Percentiles rank a stretch among this genome's conserved stretches.
Evolutionary conservation across 1,140 invertebrate species (phyloP).

Genomic region (Drosophila bocqueti): DNA sequence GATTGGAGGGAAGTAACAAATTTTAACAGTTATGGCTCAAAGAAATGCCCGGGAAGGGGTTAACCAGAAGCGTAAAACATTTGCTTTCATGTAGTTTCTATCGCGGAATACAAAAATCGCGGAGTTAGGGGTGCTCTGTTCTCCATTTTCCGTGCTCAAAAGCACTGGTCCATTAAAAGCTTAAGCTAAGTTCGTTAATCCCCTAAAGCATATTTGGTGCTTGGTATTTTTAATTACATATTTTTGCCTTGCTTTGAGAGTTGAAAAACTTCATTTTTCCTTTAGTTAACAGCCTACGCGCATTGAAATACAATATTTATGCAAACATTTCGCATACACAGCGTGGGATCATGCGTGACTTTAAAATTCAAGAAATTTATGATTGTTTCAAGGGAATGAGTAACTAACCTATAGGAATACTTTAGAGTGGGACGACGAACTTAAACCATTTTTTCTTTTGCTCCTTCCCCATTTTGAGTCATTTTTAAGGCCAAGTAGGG

Average conservation of each 20-base stretch:
- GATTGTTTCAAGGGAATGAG: conserved; percentile 60
- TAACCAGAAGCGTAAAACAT: conserved; percentile 20
- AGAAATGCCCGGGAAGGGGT: conserved; percentile 23
- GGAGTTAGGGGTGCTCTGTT: background rate
- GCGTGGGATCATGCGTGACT: conserved; percentile 43
- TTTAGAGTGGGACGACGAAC: conserved; percentile 16
- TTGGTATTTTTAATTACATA: conserved; percentile 8
- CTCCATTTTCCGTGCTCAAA: background rate
- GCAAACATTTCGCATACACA: conserved; percentile 37
- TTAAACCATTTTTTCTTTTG: background rate
- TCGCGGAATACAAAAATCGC: background rate
- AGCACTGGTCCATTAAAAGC: conserved; percentile 13
- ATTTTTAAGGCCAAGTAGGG: conserved; percentile 8
- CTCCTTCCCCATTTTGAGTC: conserved; percentile 16
- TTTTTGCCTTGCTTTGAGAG: conserved; percentile 1
- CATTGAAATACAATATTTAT: conserved; percentile 59
- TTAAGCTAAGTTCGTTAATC: conserved; percentile 13
- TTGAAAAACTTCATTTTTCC: conserved; percentile 7
- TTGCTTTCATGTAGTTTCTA: conserved; percentile 15
- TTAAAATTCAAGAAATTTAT: conserved; percentile 84
- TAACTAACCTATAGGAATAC: conserved; percentile 32
- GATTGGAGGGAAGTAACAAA: conserved; percentile 50
- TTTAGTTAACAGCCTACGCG: conserved; percentile 17
- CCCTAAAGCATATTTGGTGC: background rate
- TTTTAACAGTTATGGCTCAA: conserved; percentile 16